A percentile compares a stretch with the other conserved stretches of the same genome.
phyloP scores from a whole-genome alignment of 2,888 invertebrate species.

The Pandemis heparana region DNA sequence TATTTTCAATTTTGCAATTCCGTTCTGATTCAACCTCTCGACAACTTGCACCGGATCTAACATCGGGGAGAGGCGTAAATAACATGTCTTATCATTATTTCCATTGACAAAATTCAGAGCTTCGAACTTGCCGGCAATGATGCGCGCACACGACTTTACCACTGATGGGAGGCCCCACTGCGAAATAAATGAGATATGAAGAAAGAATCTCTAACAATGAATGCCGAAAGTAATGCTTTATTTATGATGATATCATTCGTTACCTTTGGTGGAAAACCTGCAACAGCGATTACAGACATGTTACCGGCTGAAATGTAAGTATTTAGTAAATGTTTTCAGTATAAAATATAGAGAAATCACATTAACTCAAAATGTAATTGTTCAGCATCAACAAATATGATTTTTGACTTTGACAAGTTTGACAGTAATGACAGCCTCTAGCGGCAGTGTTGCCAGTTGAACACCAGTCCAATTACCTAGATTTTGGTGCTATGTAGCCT shows the following conservation, averaged over 20 bases:
- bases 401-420: background rate
- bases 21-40: constrained; percentile 49
- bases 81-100: constrained; percentile 51
- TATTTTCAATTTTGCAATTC: constrained; percentile 38
- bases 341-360: background rate
- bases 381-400: background rate
- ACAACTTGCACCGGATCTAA: constrained; percentile 58
- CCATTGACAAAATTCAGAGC: constrained; percentile 53
- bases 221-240: too few species aligned
- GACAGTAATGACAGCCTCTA: background rate
- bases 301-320: constrained; percentile 41
- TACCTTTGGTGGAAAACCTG: constrained; percentile 44
- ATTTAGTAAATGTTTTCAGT: background rate
- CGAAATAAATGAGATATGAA: constrained; percentile 31
- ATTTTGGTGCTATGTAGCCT: background rate
- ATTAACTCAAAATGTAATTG: background rate
- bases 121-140: constrained; percentile 58
- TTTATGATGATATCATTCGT: background rate
- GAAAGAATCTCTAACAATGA: background rate
- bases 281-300: constrained; percentile 58
- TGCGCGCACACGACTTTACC: constrained; percentile 49
- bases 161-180: constrained; percentile 52
- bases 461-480: background rate
- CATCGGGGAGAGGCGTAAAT: constrained; percentile 58
- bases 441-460: background rate